Evolutionary conservation across 2,888 invertebrate genomes (phyloP), one percentile per base, ranked within the genome.

Genomic region (Poecilobothrus nobilitatus): DNA sequence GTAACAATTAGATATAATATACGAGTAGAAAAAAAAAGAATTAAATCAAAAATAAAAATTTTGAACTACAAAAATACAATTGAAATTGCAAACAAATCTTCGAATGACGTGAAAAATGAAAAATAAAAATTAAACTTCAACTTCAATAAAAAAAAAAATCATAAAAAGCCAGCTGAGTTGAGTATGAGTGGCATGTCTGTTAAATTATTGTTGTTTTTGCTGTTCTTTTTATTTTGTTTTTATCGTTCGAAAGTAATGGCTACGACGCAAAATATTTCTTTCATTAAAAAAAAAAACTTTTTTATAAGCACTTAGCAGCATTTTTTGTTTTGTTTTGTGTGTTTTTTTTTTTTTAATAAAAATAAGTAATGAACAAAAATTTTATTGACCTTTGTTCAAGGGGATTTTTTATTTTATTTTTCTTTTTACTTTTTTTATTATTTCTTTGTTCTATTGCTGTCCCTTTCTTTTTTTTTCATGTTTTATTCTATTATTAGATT

Each of bases 341-440:
- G 2, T 27, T 27, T 27, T 27, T 27, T 27, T 27, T 27, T 27
- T 27, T 18, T 12, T 18, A n/a, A 18, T 15, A 53, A 53, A n/a
- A 53, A 53, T 12, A 53, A 53, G 15, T 53, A 53, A 53, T n/a
- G 15, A 53, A 53, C 15, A 53, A 53, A 53, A 53, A 53, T 53
- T 53, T 53, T 53, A 53, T 53, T 53, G 53, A 53, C 53, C 53
- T 53, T 53, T 53, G 53, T 53, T 53, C 53, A 53, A 53, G 53
- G 53, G 53, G 53, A 53, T 53, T 53, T 53, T 53, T 53, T 53
- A 3, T 18, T 53, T n/a, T 53, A 9, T 53, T 53, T 18, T 18
- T 53, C 7, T 53, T n/a, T 53, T 53, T 53, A 4, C 18, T 53
- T 18, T 53, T 53, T 12, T 18, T 18, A 53, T 18, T 53, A 37